A percentile compares a stretch with the other conserved stretches of the same genome.
Conservation (phyloP, 2,113 vertebrate genomes). For the Alces alces region DNA sequence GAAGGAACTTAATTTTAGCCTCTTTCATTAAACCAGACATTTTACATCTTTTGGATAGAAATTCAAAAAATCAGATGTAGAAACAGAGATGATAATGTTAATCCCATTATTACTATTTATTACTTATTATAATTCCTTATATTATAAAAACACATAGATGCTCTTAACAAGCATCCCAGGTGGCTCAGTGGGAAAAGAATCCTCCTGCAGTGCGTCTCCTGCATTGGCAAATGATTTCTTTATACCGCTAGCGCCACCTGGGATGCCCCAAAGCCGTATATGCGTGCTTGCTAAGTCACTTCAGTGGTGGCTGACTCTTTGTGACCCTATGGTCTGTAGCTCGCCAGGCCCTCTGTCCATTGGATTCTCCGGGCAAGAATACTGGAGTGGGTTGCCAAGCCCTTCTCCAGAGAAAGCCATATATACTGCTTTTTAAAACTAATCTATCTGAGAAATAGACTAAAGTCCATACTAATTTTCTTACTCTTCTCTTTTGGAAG, state of each 20-base stretch:
- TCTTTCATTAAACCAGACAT: background rate
- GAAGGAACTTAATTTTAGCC: background rate
- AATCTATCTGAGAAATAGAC: background rate
- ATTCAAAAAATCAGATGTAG: background rate
- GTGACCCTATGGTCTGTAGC: background rate
- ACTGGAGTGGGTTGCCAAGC: background rate
- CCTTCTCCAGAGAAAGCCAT: background rate
- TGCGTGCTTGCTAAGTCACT: background rate
- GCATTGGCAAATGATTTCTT: background rate
- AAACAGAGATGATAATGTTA: background rate
- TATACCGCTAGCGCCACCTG: background rate
- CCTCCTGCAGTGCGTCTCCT: background rate
- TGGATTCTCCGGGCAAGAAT: background rate
- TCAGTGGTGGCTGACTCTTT: background rate
- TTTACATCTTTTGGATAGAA: background rate
- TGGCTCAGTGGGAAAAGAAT: background rate
- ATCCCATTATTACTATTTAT: background rate
- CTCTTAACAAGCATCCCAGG: background rate
- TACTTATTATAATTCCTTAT: background rate
- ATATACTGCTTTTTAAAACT: background rate
- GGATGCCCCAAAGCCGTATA: background rate
- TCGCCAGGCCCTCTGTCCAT: background rate
- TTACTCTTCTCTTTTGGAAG: background rate
- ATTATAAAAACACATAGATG: background rate
- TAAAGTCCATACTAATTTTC: background rate